Evolutionary conservation across 2,113 vertebrate genomes (phyloP), one percentile per base, ranked within the genome.

Genomic region (Picathartes gymnocephalus): DNA sequence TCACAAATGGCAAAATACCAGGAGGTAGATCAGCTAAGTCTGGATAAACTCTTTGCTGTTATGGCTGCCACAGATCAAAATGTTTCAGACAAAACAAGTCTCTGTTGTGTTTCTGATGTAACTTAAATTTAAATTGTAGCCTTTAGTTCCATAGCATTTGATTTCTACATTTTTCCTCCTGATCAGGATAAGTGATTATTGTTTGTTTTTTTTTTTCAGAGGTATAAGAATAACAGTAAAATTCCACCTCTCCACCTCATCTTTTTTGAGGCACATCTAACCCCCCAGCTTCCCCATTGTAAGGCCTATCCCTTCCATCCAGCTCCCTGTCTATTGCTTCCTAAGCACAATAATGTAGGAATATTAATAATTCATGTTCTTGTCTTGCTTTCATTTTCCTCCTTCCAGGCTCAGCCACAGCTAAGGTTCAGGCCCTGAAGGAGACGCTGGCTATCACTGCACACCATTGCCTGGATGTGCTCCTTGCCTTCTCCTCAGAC

Each of bases 281-380:
- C 4, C 24, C 28, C 18, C 17, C 54, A 88, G 62, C 35, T 73
- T 87, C 22, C 42, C 23, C 33, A 18, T 1, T 35, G 5, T 28
- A 88, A 58, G 51, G 16, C 11, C 45, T 24, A 65, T 39, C 12
- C 39, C 35, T 70, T 92, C 71, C 66, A 80, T 37, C 25, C 80
- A 73, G 40, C 50, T 87, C 69, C 21, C 31, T 68, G 37, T 30
- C 61, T 89, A 53, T 71, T 89, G 45, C 72, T 93, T 90, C 79
- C 66, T 57, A 91, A 94, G 87, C 28, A 76, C 81, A 93, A 88
- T 91, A 84, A 92, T 56, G 47, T 57, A 80, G 45, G 86, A 85
- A 70, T 50, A 88, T 97, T 90, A 95, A 95, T 94, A 94, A 95
- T 96, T 95, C 37, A 95, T 37, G 19, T 62, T 73, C 74, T 79